phyloP scores from a whole-genome alignment of 1,140 invertebrate genomes.

The Aphelenchoides fujianensis region DNA sequence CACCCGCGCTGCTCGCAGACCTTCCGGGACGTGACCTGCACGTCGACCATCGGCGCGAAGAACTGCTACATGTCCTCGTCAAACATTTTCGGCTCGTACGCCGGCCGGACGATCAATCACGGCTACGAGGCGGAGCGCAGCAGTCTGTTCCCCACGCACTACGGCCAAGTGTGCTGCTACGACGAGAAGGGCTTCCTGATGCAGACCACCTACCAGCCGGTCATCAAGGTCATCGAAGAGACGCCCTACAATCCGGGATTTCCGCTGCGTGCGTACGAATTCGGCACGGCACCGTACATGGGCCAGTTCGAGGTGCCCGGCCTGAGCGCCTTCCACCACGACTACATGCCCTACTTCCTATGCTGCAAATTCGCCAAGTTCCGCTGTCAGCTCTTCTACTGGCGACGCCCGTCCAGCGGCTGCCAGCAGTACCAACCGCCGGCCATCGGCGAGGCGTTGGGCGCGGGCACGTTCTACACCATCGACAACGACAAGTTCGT shows the following conservation, averaged over 20 bases:
- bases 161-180: constrained; percentile 62
- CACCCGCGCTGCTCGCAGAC: constrained; percentile 60
- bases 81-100: constrained; percentile 59
- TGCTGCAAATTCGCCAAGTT: constrained; percentile 62
- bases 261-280: constrained; percentile 59
- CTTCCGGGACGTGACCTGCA: constrained; percentile 62
- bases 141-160: constrained; percentile 60
- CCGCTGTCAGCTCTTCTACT: constrained; percentile 62
- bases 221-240: constrained; percentile 57
- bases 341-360: constrained; percentile 62
- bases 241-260: constrained; percentile 61
- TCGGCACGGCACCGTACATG: constrained; percentile 58
- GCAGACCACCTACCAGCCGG: constrained; percentile 60
- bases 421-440: constrained; percentile 62
- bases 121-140: constrained; percentile 37
- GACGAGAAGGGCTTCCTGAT: constrained; percentile 56
- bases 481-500: constrained; percentile 62
- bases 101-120: constrained; percentile 14
- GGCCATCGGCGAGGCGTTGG: constrained; percentile 51
- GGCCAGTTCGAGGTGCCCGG: constrained; percentile 48
- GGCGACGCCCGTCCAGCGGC: constrained; percentile 56
- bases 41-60: constrained; percentile 55
- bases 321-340: constrained; percentile 57
- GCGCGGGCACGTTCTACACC: constrained; percentile 57
- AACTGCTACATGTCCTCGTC: constrained; percentile 61